Conservation (phyloP, 2,113 vertebrate species). For the Vombatus ursinus region DNA sequence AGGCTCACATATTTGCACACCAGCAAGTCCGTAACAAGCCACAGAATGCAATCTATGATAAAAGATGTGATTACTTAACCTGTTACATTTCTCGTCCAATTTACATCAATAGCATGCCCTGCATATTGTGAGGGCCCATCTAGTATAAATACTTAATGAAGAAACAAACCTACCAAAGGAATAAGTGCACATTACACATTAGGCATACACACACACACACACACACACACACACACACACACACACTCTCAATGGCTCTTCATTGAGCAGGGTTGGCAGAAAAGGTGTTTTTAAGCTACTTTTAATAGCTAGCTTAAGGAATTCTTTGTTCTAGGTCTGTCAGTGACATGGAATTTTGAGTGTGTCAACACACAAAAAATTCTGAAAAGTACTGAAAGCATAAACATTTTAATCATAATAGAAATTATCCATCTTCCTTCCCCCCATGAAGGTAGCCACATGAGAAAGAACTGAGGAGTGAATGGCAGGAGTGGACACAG, state of each 20-base stretch:
- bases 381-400: not conserved
- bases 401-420: not conserved
- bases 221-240: too few species aligned
- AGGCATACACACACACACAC: slow-evolving; percentile 3
- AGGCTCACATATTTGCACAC: slow-evolving; percentile 31
- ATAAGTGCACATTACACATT: slow-evolving; percentile 61
- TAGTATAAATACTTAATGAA: slow-evolving; percentile 78
- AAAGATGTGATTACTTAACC: slow-evolving; percentile 67
- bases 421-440: not conserved
- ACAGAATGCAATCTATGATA: slow-evolving; percentile 59
- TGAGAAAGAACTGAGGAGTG: not conserved
- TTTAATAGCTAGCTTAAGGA: slow-evolving; percentile 20
- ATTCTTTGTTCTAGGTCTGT: slow-evolving; percentile 24
- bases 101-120: slow-evolving; percentile 62
- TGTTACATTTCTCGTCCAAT: slow-evolving; percentile 71
- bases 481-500: not conserved
- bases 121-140: slow-evolving; percentile 64
- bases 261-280: not conserved
- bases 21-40: slow-evolving; percentile 46
- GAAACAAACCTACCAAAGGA: slow-evolving; percentile 74
- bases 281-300: slow-evolving; percentile 37
- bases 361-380: not conserved
- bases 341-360: not conserved
- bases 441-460: not conserved
- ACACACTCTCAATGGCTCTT: slow-evolving; percentile 23